These are phyloP conservation scores for Thereva nobilitata DNA, from an alignment of 2,888 invertebrate species.

Conservation along the genomic window DNA sequence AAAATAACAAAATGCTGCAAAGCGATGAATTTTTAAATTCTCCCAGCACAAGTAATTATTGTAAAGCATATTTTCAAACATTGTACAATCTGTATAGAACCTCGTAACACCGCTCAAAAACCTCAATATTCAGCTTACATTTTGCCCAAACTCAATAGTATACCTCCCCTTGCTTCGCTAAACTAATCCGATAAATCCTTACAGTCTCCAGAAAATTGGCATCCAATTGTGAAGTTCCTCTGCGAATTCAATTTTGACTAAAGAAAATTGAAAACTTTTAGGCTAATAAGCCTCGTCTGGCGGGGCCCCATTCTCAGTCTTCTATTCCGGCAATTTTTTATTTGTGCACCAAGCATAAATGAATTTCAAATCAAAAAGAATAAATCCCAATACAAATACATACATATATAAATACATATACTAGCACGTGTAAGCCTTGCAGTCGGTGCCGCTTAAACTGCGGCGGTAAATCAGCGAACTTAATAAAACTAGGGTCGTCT, in stretches of 20 bases:
- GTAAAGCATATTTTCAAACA: too few species aligned
- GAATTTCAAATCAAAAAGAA: conserved; percentile 30
- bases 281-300: conserved; percentile 21
- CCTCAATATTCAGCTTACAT: too few species aligned
- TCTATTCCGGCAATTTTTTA: neutral
- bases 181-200: conserved; percentile 10
- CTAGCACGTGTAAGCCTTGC: neutral
- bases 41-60: too few species aligned
- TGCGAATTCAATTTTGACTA: conserved; percentile 21
- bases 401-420: conserved; percentile 2
- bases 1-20: too few species aligned
- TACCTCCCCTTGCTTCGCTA: too few species aligned
- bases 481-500: conserved; percentile 41
- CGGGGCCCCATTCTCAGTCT: neutral
- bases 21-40: too few species aligned
- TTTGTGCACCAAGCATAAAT: conserved; percentile 28
- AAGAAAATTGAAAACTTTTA: conserved; percentile 31
- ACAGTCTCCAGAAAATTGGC: conserved; percentile 19
- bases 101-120: too few species aligned
- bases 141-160: too few species aligned
- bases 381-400: conserved; percentile 30
- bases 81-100: too few species aligned
- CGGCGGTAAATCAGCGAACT: conserved; percentile 41
- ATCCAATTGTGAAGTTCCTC: conserved; percentile 24
- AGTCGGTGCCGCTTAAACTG: conserved; percentile 26